Conservation (phyloP, 2,888 invertebrate species). For the Orthosia gracilis region DNA sequence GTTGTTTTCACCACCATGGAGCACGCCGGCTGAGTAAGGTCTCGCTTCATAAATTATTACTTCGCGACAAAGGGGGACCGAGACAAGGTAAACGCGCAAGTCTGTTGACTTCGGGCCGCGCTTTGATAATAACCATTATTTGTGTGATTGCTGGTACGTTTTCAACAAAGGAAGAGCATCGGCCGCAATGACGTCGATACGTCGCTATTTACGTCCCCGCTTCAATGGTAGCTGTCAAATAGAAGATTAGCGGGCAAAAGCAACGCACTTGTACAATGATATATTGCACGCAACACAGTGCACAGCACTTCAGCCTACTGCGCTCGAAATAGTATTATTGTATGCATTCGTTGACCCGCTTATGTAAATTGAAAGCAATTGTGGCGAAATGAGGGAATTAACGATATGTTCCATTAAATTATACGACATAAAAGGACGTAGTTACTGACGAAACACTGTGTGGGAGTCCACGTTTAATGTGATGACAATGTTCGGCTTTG, state of each 20-base stretch:
- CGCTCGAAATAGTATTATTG: constrained; percentile 52
- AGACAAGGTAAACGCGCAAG: constrained; percentile 27
- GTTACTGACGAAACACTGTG: constrained; percentile 45
- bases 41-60: constrained; percentile 34
- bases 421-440: constrained; percentile 41
- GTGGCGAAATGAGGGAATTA: constrained; percentile 69
- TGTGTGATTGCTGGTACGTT: constrained; percentile 40
- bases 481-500: constrained; percentile 52
- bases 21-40: constrained; percentile 8
- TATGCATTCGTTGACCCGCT: constrained; percentile 71
- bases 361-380: constrained; percentile 73
- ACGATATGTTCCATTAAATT: constrained; percentile 56
- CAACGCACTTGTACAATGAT: constrained; percentile 74
- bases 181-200: constrained; percentile 80
- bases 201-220: constrained; percentile 81
- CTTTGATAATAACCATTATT: constrained; percentile 47
- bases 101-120: constrained; percentile 9
- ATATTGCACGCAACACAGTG: constrained; percentile 64
- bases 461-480: constrained; percentile 49
- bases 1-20: constrained; percentile 27
- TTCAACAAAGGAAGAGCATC: constrained; percentile 76
- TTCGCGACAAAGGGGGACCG: constrained; percentile 29
- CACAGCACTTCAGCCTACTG: constrained; percentile 63
- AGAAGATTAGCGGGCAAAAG: constrained; percentile 78
- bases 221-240: constrained; percentile 84